Evolutionary conservation across 1,140 invertebrate species (phyloP), one percentile per base, ranked within the genome.

Genomic region (Neodiprion virginianus): DNA sequence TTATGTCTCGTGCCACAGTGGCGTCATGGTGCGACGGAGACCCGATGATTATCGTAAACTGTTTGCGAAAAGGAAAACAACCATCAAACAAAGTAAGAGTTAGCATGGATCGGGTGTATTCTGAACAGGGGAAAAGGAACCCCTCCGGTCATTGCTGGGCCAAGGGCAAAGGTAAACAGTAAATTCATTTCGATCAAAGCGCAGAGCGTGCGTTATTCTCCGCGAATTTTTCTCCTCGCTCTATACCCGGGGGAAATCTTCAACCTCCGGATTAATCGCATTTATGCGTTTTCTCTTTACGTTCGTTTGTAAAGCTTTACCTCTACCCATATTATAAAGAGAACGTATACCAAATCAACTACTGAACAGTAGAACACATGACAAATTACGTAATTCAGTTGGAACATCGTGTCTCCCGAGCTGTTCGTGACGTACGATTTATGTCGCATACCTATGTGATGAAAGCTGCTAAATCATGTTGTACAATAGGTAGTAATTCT

Each of bases 141-240:
- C 53, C 53, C 53, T 40, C 28, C 4, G 53, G 53, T 8, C n/a
- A 61, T 61, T 14, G 53, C 53, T 14, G 53, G 53, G 53, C 53
- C 53, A 17, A 61, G 53, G 53, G 53, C 53, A 14, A 14, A 61
- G 53, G 8, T 61, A 61, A 61, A 61, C 53, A 61, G 53, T 61
- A 61, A 61, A 61, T 61, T 61, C 53, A 61, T 61, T 61, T 61
- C 53, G 53, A 61, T 61, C 53, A 61, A 61, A 61, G 53, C 4
- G n/a, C 53, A 40, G 28, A 40, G 28, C 28, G 28, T 40, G 5
- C 28, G 28, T 40, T 40, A 40, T 40, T 40, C 28, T 40, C 28
- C 28, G 28, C 1, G 28, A 40, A 40, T 40, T 40, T 40, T 40
- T 40, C 28, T 40, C 28, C 28, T 40, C 28, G 28, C 28, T 40